Evolutionary conservation across 2,888 invertebrate genomes (phyloP).

Genomic region (Sphaerophoria taeniata): DNA sequence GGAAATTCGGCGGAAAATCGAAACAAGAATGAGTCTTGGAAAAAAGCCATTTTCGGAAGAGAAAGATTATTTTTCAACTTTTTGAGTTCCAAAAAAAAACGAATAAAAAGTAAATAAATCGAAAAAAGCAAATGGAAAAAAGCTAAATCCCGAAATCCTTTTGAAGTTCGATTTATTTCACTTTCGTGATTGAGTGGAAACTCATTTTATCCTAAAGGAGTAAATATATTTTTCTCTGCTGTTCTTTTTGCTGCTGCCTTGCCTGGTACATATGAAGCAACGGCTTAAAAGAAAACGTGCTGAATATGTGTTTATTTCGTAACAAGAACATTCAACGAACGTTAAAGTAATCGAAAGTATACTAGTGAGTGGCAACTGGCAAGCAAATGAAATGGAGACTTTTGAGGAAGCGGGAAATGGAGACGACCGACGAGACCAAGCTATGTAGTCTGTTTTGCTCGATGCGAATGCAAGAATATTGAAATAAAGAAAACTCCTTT

Average conservation of each 20-base stretch:
- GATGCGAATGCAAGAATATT: background rate
- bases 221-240: background rate
- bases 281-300: background rate
- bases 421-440: background rate
- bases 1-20: too few species aligned
- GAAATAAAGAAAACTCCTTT: background rate
- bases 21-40: too few species aligned
- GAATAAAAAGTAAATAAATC: background rate
- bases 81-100: constrained; percentile 1
- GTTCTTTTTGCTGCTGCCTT: background rate
- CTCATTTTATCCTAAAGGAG: constrained; percentile 66
- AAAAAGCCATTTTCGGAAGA: background rate
- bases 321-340: constrained; percentile 41
- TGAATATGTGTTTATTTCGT: constrained; percentile 42
- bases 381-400: constrained; percentile 32
- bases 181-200: constrained; percentile 73
- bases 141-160: constrained; percentile 73
- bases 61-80: constrained; percentile 40
- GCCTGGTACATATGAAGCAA: too few species aligned
- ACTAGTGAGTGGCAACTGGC: constrained; percentile 48
- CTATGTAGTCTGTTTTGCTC: background rate
- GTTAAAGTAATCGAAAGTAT: constrained; percentile 42
- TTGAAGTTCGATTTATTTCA: constrained; percentile 74
- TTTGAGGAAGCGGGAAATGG: background rate
- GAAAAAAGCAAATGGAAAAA: constrained; percentile 58